Base-by-base conservation (phyloP, 2,888 invertebrate species). In the Volucella inflata region DNA sequence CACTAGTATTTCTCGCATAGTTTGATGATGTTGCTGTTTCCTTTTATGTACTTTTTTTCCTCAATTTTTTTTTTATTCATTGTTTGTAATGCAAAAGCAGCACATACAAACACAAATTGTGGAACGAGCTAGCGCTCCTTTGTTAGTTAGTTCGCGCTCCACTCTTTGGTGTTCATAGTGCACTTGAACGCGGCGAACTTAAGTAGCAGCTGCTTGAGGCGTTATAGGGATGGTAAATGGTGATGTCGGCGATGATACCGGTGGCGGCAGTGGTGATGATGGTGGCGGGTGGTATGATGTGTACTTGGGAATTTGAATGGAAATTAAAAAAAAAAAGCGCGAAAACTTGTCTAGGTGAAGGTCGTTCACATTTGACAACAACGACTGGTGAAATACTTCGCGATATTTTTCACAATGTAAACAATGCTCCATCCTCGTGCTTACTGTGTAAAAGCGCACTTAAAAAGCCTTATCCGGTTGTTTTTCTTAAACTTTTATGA, bases 171-270 rank as follows among this genome's bases (percentile, higher is more conserved):
- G 65, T 81, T 85, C 85, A 74, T 81, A 85, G 85, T 85, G 85
- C 81, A 85, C 85, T 85, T 85, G 85, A 85, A 81, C 81, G 76
- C 85, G 81, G 77, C 81, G 42, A 85, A 81, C 85, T 85, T 85
- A 85, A 85, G 85, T 77, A 77, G 77, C 81, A 81, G 85, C 81
- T 81, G 85, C 85, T 81, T 42, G 65, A 72, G 76, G 81, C 74
- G 40, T 76, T 80, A 59, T 17, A 8, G 17, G 77, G 77, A 62
- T 77, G 57, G 53, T 50, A 21, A 30, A 36, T 60, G 68, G 8
- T 44, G 57, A 53, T 16, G 53, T 40, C 53, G 17, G 62, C 30
- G 46, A n/a, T n/a, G n/a, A n/a, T n/a, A n/a, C n/a, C n/a, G 57
- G 53, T 16, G 53, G 38, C 53, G 17, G 62, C 30, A 38, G 40